A percentile compares a stretch with the other conserved stretches of the same genome.
Conservation (phyloP, 2,797 vertebrate genomes). For the Apodemus agrarius region DNA sequence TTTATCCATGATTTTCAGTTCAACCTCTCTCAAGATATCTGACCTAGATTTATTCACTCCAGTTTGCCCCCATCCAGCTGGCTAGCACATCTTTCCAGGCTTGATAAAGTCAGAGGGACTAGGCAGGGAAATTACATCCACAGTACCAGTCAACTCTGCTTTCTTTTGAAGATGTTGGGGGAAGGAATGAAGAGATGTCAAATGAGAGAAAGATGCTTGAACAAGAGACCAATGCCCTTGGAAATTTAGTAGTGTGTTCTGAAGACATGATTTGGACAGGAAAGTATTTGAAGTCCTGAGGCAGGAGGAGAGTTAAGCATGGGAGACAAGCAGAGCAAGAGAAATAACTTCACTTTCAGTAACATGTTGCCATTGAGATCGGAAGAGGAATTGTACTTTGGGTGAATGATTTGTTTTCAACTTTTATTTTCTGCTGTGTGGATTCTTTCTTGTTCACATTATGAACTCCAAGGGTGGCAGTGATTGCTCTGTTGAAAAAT, state of each 20-base stretch:
- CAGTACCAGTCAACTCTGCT: background rate
- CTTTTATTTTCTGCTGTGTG: slow-evolving; percentile 47
- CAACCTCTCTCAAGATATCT: slow-evolving; percentile 49
- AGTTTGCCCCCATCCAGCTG: background rate
- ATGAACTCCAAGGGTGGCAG: slow-evolving; percentile 60
- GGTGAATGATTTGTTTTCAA: background rate
- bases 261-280: background rate
- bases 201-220: background rate
- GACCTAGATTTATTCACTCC: fast-evolving
- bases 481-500: slow-evolving; percentile 43
- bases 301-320: background rate
- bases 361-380: slow-evolving; percentile 46
- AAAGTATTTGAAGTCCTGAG: background rate
- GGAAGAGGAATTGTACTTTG: background rate
- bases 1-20: slow-evolving; percentile 30
- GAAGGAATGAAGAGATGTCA: background rate
- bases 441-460: slow-evolving; percentile 6
- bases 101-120: fast-evolving
- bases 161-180: background rate
- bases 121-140: slow-evolving; percentile 16
- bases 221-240: background rate
- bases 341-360: slow-evolving; percentile 16
- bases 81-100: background rate
- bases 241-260: background rate
- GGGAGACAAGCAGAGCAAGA: background rate